Base-by-base conservation (phyloP, 2,797 vertebrate species). In the Cirrhinus molitorella region DNA sequence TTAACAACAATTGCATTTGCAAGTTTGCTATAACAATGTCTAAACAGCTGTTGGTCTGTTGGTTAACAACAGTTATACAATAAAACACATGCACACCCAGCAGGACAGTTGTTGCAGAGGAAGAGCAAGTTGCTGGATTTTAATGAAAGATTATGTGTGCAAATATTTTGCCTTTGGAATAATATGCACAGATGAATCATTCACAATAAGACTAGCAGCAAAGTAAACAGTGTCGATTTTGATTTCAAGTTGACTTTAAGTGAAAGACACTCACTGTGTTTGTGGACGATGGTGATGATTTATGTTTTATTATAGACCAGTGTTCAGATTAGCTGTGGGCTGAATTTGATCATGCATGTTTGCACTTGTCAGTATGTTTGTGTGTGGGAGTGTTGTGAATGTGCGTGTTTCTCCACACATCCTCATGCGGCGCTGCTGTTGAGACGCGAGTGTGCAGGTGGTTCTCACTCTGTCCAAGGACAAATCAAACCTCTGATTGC, bases 401-500 rank as follows among this genome's bases (percentile, higher is more conserved):
- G 73, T 78, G 16, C 57, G 83, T 78, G 65, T 82, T 40, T 83
- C 31, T 74, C 40, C 66, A 66, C 63, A 47, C 78, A 82, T 80
- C 19, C 47, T 74, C 80, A 75, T 83, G 43, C 67, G 10, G 77
- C 25, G 65, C 70, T 84, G 78, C 78, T 79, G 80, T 84, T 85
- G 78, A 75, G 28, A 68, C 73, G 74, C 31, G 72, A 85, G 63
- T 57, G 59, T 80, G 34, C 85, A 63, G 68, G 34, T 81, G 78
- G 63, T 80, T 76, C 40, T 40, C 71, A 37, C 13, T 53, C n/a
- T 80, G 79, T 83, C 71, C 68, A 53, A 66, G 74, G 85, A 74
- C 80, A 78, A 87, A 82, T 80, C 82, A 87, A 86, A 77, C 83
- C 79, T 84, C 75, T 88, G 80, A 88, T 85, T 87, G 78, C 40